These are phyloP conservation scores for Cavia aperea DNA, from an alignment of 2,113 vertebrate species.

Conservation along the genomic window DNA sequence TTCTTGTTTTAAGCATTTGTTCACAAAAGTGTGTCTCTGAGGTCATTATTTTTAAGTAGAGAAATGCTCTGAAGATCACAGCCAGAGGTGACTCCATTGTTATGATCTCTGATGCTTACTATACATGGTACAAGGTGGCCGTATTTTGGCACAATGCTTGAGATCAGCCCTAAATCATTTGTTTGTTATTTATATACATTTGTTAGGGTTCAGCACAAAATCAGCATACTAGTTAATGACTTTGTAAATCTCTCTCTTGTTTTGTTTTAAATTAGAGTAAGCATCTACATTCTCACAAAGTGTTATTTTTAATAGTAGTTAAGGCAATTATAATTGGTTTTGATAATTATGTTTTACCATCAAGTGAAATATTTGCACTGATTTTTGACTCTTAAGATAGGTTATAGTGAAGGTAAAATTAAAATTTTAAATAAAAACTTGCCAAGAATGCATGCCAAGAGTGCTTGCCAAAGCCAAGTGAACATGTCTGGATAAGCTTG, in stretches of 20 bases:
- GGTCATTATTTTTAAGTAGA: neutral
- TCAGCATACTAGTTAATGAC: neutral
- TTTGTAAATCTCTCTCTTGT: neutral
- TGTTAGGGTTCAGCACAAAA: neutral
- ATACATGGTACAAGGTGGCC: neutral
- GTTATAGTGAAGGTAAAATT: neutral
- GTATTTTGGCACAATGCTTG: neutral
- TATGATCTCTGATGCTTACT: neutral
- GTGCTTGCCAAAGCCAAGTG: no score
- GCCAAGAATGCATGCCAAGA: no score
- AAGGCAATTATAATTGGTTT: conserved; percentile 25
- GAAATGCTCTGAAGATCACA: conserved; percentile 2
- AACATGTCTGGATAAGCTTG: no score
- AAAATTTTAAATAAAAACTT: no score
- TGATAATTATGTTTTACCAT: conserved; percentile 36
- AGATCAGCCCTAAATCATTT: neutral
- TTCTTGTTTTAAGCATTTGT: conserved; percentile 30
- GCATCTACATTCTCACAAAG: neutral
- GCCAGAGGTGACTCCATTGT: neutral
- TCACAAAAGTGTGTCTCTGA: neutral
- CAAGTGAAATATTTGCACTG: conserved; percentile 30
- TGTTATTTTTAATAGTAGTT: neutral
- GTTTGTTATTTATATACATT: neutral
- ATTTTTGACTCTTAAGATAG: conserved; percentile 52
- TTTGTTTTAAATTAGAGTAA: conserved; percentile 21